phyloP scores from a whole-genome alignment of 1,140 invertebrate genomes.

The Medauroidea extradentata region DNA sequence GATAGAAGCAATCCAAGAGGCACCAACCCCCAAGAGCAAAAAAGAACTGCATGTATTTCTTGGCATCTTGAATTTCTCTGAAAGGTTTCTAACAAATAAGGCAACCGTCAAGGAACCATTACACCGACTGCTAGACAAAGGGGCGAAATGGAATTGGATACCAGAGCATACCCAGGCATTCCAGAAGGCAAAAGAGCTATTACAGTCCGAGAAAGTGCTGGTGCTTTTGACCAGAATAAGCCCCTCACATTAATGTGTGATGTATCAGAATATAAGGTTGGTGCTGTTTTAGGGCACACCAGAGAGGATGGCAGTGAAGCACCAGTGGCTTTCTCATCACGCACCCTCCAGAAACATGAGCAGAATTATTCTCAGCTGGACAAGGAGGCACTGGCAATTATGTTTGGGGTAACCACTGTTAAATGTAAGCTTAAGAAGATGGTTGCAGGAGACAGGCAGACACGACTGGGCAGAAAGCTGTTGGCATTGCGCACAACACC shows the following conservation, averaged over 20 bases:
- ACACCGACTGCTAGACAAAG: conserved; percentile 15
- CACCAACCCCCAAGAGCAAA: conserved; percentile 27
- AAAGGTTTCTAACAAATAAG: conserved; percentile 23
- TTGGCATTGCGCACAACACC: no score
- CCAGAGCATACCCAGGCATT: neutral
- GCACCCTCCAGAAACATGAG: conserved; percentile 31
- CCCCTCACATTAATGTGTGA: conserved; percentile 22
- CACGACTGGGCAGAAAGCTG: no score
- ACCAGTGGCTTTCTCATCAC: conserved; percentile 30
- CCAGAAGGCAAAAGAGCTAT: neutral
- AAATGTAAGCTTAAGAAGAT: no score
- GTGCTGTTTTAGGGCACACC: conserved; percentile 18
- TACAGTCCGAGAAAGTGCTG: neutral
- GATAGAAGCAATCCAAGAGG: conserved; percentile 26
- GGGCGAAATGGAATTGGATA: neutral
- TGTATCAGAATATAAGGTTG: conserved; percentile 17
- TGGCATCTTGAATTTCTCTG: conserved; percentile 31
- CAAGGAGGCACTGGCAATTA: neutral
- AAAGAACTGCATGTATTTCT: conserved; percentile 26
- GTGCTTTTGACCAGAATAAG: conserved; percentile 22
- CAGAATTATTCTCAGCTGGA: conserved; percentile 38
- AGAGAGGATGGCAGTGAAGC: conserved; percentile 20
- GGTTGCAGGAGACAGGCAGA: no score
- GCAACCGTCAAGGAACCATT: conserved; percentile 10
- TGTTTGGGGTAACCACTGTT: neutral